Percentiles rank a stretch among this genome's conserved stretches.
Evolutionary conservation across 2,113 vertebrate genomes (phyloP).

Genomic region (Spheniscus mendiculus): DNA sequence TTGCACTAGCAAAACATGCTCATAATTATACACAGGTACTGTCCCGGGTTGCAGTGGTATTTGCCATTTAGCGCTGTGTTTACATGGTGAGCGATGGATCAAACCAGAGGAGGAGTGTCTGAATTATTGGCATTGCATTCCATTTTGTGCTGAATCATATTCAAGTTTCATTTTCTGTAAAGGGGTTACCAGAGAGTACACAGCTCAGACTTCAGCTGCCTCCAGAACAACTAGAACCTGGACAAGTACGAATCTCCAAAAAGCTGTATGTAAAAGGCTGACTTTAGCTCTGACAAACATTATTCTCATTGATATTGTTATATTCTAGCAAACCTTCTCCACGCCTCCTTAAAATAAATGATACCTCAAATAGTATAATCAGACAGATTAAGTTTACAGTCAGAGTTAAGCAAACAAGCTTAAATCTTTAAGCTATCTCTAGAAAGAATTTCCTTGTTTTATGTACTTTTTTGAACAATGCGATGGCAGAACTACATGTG

Average conservation of each 20-base stretch:
- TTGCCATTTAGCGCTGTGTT: conserved; percentile 71
- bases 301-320: conserved; percentile 56
- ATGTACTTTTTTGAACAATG: conserved; percentile 23
- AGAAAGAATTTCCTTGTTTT: conserved; percentile 47
- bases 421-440: conserved; percentile 50
- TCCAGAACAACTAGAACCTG: conserved; percentile 59
- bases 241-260: conserved; percentile 43
- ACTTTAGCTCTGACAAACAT: conserved; percentile 52
- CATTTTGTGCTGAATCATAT: conserved; percentile 80
- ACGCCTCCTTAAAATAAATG: conserved; percentile 57
- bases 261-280: conserved; percentile 27
- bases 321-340: conserved; percentile 49
- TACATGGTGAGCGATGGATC: conserved; percentile 71
- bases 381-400: conserved; percentile 69
- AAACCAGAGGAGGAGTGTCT: conserved; percentile 73
- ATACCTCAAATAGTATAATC: conserved; percentile 46
- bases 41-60: conserved; percentile 47
- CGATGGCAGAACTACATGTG: conserved; percentile 75
- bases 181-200: conserved; percentile 70
- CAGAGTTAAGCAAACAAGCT: conserved; percentile 68
- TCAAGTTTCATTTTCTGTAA: conserved; percentile 80
- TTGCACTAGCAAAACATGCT: conserved; percentile 58
- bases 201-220: conserved; percentile 70
- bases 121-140: conserved; percentile 74
- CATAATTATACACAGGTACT: conserved; percentile 68